Evolutionary conservation across 2,797 vertebrate species (phyloP).

Genomic region (Remorina albescens): DNA sequence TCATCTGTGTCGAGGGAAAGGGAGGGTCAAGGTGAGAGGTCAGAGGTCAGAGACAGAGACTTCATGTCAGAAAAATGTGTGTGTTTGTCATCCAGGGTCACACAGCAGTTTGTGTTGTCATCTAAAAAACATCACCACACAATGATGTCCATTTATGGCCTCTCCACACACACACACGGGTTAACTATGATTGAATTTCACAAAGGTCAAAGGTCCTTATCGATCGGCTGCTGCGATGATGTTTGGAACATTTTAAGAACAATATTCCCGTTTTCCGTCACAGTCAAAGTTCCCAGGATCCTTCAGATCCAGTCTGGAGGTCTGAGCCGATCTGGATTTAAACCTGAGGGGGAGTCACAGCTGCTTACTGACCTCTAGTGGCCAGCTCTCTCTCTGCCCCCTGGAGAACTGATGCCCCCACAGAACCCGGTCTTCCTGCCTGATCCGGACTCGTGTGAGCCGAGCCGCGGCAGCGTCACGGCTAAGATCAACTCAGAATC

Average conservation of each 20-base stretch:
- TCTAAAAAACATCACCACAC: too few species aligned
- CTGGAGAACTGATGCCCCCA: neutral
- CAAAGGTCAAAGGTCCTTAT: too few species aligned
- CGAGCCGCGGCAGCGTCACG: too few species aligned
- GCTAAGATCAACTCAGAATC: too few species aligned
- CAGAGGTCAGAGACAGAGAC: slow-evolving; percentile 35
- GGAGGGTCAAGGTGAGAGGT: slow-evolving; percentile 32
- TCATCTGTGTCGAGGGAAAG: slow-evolving; percentile 5
- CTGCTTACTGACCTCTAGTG: slow-evolving; percentile 76
- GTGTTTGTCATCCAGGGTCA: neutral
- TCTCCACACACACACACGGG: neutral
- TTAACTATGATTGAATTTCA: too few species aligned
- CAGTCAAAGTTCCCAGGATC: neutral
- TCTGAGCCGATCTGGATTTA: neutral
- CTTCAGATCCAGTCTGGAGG: neutral
- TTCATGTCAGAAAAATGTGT: neutral
- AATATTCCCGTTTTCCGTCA: neutral
- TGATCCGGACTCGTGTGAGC: too few species aligned
- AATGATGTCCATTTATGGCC: neutral
- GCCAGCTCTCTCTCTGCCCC: neutral
- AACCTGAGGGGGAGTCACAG: slow-evolving; percentile 27
- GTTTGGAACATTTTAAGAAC: too few species aligned
- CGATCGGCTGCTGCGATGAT: too few species aligned
- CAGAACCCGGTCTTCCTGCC: neutral
- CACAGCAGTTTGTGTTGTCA: neutral